phyloP scores from a whole-genome alignment of 2,113 vertebrate genomes.

The Eptesicus fuscus region DNA sequence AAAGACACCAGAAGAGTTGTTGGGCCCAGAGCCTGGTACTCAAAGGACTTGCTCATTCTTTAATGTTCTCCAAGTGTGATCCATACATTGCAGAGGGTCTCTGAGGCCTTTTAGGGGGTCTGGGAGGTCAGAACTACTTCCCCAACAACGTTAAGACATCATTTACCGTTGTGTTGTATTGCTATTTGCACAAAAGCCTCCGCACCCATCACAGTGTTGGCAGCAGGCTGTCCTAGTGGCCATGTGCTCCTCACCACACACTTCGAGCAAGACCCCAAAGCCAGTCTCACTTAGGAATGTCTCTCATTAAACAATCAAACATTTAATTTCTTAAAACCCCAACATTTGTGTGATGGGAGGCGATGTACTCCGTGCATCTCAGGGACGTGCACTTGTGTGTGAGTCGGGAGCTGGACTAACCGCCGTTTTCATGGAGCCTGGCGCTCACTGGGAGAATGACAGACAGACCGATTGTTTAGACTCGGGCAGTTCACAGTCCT shows the following conservation, averaged over 20 bases:
- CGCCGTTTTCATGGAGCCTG: neutral
- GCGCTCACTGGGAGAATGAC: neutral
- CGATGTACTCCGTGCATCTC: neutral
- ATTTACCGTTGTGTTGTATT: neutral
- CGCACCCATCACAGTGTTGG: neutral
- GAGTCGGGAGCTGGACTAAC: neutral
- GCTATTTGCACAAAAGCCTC: neutral
- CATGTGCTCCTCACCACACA: neutral
- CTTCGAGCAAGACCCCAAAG: neutral
- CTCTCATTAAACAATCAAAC: neutral
- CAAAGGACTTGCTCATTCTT: neutral
- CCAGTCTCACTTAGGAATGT: neutral
- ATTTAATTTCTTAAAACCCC: neutral
- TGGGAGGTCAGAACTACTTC: neutral
- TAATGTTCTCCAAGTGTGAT: neutral
- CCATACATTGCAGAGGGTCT: neutral
- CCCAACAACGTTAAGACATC: neutral
- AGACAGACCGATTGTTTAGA: neutral
- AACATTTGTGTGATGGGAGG: neutral
- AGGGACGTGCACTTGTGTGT: neutral
- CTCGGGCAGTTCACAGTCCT: neutral
- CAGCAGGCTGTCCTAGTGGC: fast-evolving
- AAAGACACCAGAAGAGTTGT: neutral
- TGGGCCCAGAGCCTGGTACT: neutral
- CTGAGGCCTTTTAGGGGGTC: neutral